Base-by-base conservation (phyloP, 2,113 vertebrate genomes). In the Petaurus breviceps region DNA sequence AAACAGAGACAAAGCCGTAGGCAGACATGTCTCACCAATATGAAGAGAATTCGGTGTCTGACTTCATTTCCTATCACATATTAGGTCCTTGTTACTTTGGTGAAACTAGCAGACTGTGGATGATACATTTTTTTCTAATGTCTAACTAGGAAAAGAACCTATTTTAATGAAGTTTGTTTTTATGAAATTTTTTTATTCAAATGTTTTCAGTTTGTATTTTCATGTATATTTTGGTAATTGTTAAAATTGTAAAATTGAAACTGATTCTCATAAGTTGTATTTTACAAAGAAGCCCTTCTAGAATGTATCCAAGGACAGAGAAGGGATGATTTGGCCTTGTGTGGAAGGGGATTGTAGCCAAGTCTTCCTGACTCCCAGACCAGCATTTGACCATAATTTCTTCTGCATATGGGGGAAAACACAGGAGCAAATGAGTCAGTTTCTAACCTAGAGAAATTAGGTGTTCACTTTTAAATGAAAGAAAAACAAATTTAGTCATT, bases 1-100 rank as follows among this genome's bases (percentile, higher is more conserved):
- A 99, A 96, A 98, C 98, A 26, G 98, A 99, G 31, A 98, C 99
- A 96, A 99, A 99, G 98, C 98, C 96, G 2, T 98, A 99, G 96
- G 84, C 54, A n/a, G 52, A 84, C 25, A 26, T 23, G 0, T 0
- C 92, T 77, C 43, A 0, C 3, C 90, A 2, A 49, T 52, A 11
- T 46, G 54, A 37, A 46, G 51, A 92, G 54, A 14, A 0, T 8
- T 37, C 68, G 91, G 37, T 52, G 0, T 3, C 19, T 31, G 28
- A 12, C 68, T 77, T 19, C 19, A 19, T 22, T 43, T 43, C n/a
- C 68, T 84, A 23, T 9, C 37, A 84, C n/a, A 8, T 84, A n/a
- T 84, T 43, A 43, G 43, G 8, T 22, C 1, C 0, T 68, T 37
- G 28, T 84, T 43, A 43, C 68, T 43, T 23, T 43, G n/a, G 68